Evolutionary conservation across 23 tunicate genomes (phyloP), one percentile per base, ranked within the genome.

Genomic region (Ascidia mentula): DNA sequence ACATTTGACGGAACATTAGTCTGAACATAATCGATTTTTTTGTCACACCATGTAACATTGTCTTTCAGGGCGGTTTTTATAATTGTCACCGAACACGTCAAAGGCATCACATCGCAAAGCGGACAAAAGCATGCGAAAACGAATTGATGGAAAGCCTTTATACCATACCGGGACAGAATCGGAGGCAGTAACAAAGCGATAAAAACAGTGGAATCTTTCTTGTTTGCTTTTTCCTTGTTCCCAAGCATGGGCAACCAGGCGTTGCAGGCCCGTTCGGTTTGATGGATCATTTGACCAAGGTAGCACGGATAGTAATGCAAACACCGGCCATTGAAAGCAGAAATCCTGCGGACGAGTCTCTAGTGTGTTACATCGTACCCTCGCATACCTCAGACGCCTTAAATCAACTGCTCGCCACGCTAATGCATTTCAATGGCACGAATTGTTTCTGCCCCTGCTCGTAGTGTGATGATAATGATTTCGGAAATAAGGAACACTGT

Each of bases 331-430:
- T 53, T 53, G 65, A 53, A 53, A 53, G 65, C 24, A 6, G 7
- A 28, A 53, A 28, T 53, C 65, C 24, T 53, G 65, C 24, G 65
- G 65, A 26, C 65, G 24, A 20, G 22, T 20, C 28, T 26, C 24
- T 53, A 53, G 65, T 53, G 65, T 53, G 65, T 53, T 5, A 53
- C 65, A 53, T 53, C 65, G 65, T 28, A 20, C 28, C 24, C 65
- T 3, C 65, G 24, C 65, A 53, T 53, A 20, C 65, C 65, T 26
- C 24, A 26, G 65, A 26, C 65, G 65, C 22, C 22, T 39, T 74
- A 74, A 74, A 74, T 74, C 78, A 74, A 74, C 78, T 74, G 78
- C 46, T 31, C 78, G 78, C 9, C 40, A 74, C 78, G 78, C 45
- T 74, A 37, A 37, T 39, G 78, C 40, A 74, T 39, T 26, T 39